phyloP scores from a whole-genome alignment of 2,888 invertebrate genomes.

The Rhagonycha fulva region DNA sequence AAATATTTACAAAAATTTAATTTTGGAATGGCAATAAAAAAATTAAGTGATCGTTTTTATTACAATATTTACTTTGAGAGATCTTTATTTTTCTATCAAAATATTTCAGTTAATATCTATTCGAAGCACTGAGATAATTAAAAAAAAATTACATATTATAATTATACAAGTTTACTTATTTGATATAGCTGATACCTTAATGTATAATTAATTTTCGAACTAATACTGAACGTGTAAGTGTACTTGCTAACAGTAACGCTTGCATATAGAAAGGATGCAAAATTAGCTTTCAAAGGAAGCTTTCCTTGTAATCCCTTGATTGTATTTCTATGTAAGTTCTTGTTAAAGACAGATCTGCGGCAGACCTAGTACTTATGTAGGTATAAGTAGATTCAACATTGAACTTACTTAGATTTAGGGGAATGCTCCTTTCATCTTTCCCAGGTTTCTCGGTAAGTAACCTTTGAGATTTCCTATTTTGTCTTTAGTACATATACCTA shows the following conservation, averaged over 20 bases:
- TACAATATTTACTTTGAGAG: not conserved
- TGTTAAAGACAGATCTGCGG: conserved; percentile 44
- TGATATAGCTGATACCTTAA: not conserved
- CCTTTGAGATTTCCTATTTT: not conserved
- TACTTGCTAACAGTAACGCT: conserved; percentile 26
- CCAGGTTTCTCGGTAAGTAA: not conserved
- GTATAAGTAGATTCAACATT: conserved; percentile 42
- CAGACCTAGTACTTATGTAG: conserved; percentile 41
- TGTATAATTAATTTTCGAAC: conserved; percentile 18
- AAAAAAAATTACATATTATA: not conserved
- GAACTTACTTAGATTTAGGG: conserved; percentile 36
- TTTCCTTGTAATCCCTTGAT: conserved; percentile 43
- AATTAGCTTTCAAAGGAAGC: conserved; percentile 39
- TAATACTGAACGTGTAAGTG: conserved; percentile 4
- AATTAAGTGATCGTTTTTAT: not conserved
- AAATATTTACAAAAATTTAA: not conserved
- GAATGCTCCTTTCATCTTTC: conserved; percentile 42
- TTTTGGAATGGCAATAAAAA: not conserved
- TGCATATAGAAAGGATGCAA: conserved; percentile 31
- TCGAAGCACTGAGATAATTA: not conserved
- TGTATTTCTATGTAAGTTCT: conserved; percentile 44
- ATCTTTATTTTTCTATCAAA: not conserved
- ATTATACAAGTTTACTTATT: no score
- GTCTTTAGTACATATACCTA: not conserved
- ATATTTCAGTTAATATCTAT: not conserved